phyloP scores from a whole-genome alignment of 2,797 vertebrate species.

The Phataginus tricuspis region DNA sequence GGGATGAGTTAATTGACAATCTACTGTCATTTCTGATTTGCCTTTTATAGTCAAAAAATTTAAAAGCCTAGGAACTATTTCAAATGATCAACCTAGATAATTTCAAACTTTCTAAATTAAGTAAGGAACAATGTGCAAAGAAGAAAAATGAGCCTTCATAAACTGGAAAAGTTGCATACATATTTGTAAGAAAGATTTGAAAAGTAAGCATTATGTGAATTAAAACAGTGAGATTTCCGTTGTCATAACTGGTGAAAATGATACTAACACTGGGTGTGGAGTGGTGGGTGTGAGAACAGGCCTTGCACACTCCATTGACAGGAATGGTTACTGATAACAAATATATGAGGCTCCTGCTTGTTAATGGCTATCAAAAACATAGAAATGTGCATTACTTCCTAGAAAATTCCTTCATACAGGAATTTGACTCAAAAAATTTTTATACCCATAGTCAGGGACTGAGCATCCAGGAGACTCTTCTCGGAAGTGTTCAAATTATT shows the following conservation, averaged over 20 bases:
- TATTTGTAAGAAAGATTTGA: background rate
- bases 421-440: background rate
- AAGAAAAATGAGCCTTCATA: background rate
- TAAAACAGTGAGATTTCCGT: background rate
- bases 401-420: background rate
- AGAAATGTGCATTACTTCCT: background rate
- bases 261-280: background rate
- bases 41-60: background rate
- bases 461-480: background rate
- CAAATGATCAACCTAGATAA: background rate
- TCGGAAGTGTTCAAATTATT: background rate
- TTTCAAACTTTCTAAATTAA: background rate
- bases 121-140: background rate
- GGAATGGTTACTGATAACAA: background rate
- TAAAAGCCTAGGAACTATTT: slow-evolving; percentile 7
- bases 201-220: background rate
- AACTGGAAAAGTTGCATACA: background rate
- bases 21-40: background rate
- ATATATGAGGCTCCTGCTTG: background rate
- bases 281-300: background rate
- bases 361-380: background rate
- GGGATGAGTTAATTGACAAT: background rate
- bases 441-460: background rate
- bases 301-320: background rate
- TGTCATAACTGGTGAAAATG: background rate